These are phyloP conservation scores for Anguilla megastoma DNA, from an alignment of 2,797 vertebrate species.

Conservation along the genomic window DNA sequence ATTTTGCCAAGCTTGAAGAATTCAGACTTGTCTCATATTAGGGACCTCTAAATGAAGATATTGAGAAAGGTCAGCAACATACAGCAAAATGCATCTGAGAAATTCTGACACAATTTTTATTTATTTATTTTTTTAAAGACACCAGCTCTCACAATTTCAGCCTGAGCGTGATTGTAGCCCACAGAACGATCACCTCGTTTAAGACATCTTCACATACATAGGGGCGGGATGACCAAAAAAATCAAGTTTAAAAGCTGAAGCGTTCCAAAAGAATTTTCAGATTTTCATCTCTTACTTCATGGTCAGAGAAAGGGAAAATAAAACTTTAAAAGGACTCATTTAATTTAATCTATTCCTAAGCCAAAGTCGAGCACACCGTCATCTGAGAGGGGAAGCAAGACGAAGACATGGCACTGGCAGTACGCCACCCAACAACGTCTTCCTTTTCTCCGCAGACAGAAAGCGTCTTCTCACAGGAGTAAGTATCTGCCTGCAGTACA, in stretches of 20 bases:
- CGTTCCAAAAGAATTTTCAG: too few species aligned
- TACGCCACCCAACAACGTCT: background rate
- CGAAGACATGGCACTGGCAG: background rate
- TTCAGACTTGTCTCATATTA: background rate
- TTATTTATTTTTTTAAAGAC: too few species aligned
- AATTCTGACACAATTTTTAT: too few species aligned
- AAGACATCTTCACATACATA: too few species aligned
- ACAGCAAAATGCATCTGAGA: background rate
- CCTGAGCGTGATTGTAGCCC: background rate
- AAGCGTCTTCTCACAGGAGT: background rate
- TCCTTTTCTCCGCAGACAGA: background rate
- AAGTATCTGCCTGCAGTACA: background rate
- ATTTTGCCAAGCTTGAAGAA: background rate
- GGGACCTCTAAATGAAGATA: background rate
- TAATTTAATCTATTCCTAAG: background rate
- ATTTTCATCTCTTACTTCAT: too few species aligned
- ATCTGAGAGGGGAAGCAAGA: background rate
- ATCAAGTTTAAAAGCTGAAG: too few species aligned
- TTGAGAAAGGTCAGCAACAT: background rate
- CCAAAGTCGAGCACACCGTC: background rate
- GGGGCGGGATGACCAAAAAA: too few species aligned
- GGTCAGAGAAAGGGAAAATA: too few species aligned
- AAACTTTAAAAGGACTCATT: too few species aligned
- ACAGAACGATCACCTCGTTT: background rate
- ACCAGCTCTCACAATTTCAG: too few species aligned